phyloP scores from a whole-genome alignment of 2,797 vertebrate species.

The Sebastes cheni region DNA sequence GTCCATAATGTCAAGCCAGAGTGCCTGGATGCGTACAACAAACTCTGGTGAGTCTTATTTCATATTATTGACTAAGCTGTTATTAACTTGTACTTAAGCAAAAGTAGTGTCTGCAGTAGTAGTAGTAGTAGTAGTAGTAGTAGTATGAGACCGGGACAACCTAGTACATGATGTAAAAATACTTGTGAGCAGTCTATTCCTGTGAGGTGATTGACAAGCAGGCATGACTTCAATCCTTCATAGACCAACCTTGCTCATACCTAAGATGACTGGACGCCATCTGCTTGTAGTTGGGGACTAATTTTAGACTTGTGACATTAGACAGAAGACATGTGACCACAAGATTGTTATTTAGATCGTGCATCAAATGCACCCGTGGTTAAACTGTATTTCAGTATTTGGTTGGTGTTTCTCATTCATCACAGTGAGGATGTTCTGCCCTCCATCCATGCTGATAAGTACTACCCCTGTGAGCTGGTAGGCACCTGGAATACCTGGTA shows the following conservation, averaged over 20 bases:
- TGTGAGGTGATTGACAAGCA: conserved; percentile 50
- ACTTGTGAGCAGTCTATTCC: conserved; percentile 61
- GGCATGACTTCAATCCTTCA: conserved; percentile 19
- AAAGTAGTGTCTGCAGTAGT: neutral
- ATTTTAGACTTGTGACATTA: conserved; percentile 17
- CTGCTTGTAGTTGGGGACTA: neutral
- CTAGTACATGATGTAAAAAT: conserved; percentile 15
- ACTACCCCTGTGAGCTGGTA: conserved; percentile 97
- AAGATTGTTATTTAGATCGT: neutral
- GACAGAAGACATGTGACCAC: neutral
- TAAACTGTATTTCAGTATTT: neutral
- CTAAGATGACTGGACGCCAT: conserved; percentile 30
- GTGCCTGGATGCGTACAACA: conserved; percentile 95
- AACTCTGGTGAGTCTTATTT: conserved; percentile 89
- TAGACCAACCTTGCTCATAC: conserved; percentile 38
- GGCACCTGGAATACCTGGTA: conserved; percentile 99
- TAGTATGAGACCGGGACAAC: neutral
- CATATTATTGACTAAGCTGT: neutral
- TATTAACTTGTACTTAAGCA: neutral
- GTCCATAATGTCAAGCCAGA: conserved; percentile 99
- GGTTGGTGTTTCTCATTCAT: conserved; percentile 16
- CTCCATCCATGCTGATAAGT: conserved; percentile 92
- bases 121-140: neutral
- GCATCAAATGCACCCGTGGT: neutral
- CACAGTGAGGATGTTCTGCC: conserved; percentile 93